Evolutionary conservation across 2,113 vertebrate genomes (phyloP).

Genomic region (Nymphicus hollandicus): DNA sequence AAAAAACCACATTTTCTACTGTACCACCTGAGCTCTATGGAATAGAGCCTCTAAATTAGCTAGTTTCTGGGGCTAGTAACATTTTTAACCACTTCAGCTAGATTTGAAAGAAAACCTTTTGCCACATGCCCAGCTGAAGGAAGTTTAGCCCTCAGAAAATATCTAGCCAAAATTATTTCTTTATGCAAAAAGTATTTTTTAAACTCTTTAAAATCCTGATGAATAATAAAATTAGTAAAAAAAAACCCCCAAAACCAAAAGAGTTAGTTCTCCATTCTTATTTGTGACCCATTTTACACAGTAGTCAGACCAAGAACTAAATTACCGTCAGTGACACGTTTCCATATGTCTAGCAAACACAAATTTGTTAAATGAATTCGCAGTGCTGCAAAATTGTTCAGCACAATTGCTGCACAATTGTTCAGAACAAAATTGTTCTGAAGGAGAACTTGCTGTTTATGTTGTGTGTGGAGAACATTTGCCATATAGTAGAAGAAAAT

Average conservation of each 20-base stretch:
- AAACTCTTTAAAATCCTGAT: neutral
- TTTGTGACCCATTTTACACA: neutral
- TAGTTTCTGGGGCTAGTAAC: neutral
- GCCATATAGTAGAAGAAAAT: neutral
- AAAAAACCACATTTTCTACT: neutral
- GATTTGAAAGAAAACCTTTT: neutral
- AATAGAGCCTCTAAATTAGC: neutral
- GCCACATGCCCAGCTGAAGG: neutral
- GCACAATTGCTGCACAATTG: neutral
- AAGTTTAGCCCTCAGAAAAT: neutral
- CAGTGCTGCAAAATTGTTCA: neutral
- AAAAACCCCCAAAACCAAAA: no score
- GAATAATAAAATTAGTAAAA: neutral
- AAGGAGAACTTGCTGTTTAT: neutral
- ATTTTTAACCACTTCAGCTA: neutral
- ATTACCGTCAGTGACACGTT: neutral
- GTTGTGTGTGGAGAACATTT: neutral
- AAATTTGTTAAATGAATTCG: neutral
- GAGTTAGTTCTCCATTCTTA: neutral
- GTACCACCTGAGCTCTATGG: neutral
- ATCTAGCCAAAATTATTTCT: neutral
- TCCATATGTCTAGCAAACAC: neutral
- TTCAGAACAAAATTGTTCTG: neutral
- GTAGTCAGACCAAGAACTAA: neutral
- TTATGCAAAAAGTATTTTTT: neutral